These are phyloP conservation scores for Synergus gifuensis DNA, from an alignment of 2,888 invertebrate species.

Conservation along the genomic window DNA sequence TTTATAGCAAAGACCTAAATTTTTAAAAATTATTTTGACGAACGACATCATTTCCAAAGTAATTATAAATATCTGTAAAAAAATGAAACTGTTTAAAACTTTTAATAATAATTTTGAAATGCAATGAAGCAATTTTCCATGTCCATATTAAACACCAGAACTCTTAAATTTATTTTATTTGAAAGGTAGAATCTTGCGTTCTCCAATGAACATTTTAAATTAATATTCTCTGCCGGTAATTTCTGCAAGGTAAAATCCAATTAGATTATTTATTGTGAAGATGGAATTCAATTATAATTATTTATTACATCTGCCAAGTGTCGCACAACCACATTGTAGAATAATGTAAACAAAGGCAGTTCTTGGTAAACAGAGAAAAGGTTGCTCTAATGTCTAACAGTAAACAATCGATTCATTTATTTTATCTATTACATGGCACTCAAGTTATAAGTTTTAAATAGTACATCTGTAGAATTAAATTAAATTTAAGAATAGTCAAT, in stretches of 20 bases:
- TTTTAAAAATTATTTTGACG: not conserved
- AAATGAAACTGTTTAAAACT: too few species aligned
- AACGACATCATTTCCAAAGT: not conserved
- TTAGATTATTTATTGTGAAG: not conserved
- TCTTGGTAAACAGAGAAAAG: slow-evolving; percentile 30
- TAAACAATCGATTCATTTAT: not conserved
- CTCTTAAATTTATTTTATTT: not conserved
- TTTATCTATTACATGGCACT: not conserved
- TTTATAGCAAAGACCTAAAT: not conserved
- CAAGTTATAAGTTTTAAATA: not conserved
- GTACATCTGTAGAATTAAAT: not conserved
- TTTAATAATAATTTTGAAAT: too few species aligned
- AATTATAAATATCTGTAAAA: too few species aligned
- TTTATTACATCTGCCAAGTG: slow-evolving; percentile 9
- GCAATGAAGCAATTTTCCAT: too few species aligned
- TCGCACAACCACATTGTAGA: slow-evolving; percentile 26
- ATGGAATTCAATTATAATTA: not conserved
- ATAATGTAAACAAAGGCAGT: slow-evolving; percentile 18
- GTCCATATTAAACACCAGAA: too few species aligned
- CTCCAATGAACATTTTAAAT: not conserved
- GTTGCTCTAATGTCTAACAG: not conserved
- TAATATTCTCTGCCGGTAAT: not conserved
- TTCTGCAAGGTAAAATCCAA: not conserved
- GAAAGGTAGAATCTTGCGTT: not conserved
- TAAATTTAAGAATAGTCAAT: not conserved